phyloP scores from a whole-genome alignment of 2,113 vertebrate genomes.

The Urocolius indicus region DNA sequence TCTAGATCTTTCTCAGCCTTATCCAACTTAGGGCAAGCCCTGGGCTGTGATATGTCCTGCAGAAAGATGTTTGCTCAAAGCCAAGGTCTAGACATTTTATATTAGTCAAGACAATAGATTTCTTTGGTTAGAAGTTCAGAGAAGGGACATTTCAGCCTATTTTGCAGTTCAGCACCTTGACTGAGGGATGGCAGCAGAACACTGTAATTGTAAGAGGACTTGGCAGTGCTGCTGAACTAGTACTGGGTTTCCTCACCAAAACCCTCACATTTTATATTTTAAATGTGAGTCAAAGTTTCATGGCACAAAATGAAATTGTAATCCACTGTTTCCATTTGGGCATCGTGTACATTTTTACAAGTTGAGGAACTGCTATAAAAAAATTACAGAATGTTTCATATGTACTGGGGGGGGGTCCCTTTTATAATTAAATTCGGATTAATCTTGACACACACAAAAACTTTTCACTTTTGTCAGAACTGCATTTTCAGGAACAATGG shows the following conservation, averaged over 20 bases:
- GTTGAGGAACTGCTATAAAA: background rate
- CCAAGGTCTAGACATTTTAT: background rate
- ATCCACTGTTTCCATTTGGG: background rate
- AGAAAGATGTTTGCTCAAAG: background rate
- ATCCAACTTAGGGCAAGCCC: background rate
- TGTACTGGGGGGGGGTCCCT: background rate
- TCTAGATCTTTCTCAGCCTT: background rate
- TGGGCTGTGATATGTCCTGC: background rate
- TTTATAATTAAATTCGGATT: background rate
- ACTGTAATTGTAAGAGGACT: background rate
- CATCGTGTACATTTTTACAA: background rate
- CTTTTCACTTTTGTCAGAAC: background rate
- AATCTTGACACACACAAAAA: fast-evolving
- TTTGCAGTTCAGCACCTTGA: background rate
- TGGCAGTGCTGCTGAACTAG: background rate
- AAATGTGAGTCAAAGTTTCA: fast-evolving
- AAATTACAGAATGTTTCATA: background rate
- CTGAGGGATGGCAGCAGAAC: background rate
- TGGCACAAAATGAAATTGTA: background rate
- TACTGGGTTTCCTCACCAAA: background rate
- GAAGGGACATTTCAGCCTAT: background rate
- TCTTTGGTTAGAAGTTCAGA: background rate
- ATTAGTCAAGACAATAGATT: background rate
- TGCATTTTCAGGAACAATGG: background rate
- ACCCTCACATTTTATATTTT: background rate